Evolutionary conservation across 2,888 invertebrate species (phyloP), one percentile per base, ranked within the genome.

Genomic region (Tinea trinotella): DNA sequence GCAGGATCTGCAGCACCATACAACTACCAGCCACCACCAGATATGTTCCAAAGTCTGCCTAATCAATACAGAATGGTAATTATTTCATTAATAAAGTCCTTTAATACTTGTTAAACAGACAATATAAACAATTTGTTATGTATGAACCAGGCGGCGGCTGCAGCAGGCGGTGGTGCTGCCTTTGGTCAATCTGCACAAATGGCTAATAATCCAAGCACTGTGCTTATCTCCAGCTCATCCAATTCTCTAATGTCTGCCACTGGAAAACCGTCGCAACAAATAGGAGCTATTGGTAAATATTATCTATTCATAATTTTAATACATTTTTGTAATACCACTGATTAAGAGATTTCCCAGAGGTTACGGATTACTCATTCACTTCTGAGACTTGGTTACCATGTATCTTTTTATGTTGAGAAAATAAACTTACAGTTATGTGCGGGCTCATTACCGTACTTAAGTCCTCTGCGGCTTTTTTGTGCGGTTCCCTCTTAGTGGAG

Each of bases 211-310:
- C 95, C 94, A 52, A 95, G 92, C 68, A 95, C 95, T 13, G 93
- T 96, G 62, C 90, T 96, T 64, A 96, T 96, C 61, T 94, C 95
- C 35, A 93, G 95, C 59, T 92, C 93, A 55, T 93, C 95, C 56
- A 95, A 95, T 76, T 93, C 93, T 30, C 87, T 96, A 62, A 96
- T 96, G 95, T 94, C 95, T 3, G 92, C 94, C 34, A 92, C 93
- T 57, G 94, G 95, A 53, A 96, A 95, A 67, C 92, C 93, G 34
- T 90, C 91, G 58, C 94, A 94, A 74, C 91, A 91, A 64, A 93
- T 95, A 62, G 94, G 94, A 59, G 94, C 95, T 56, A 95, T 95
- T 62, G 94, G 95, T 84, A 65, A 62, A 73, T 70, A 62, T 58
- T 58, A 57, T 57, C 7, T 59, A 13, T 12, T 10, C 2, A 10